Base-by-base conservation (phyloP, 1,140 invertebrate species). In the Drosophila orena region DNA sequence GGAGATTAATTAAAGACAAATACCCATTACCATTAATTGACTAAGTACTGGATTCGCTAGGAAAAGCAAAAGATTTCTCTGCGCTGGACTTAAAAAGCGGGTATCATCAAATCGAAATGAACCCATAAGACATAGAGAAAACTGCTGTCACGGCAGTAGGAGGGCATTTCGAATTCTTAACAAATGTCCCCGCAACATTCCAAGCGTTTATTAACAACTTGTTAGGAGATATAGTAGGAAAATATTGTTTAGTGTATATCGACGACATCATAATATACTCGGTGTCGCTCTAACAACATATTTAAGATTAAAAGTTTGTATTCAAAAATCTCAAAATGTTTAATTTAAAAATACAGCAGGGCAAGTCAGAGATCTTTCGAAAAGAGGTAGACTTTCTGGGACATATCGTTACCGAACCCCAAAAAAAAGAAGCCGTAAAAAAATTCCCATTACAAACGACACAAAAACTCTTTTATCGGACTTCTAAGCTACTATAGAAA, bases 131-230 rank as follows among this genome's bases (percentile, higher is more conserved):
- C 44, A 24, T 24, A 22, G 20, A 20, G 20, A 46, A 46, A 12
- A 24, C 44, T 24, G 20, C 44, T 46, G 24, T 46, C 14, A 14
- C 20, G 20, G 44, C 22, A 46, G 44, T 14, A 2, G 14, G 6
- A 5, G 44, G 44, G 22, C 44, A 46, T 15, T 27, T 15, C 14
- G 52, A 71, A 14, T 71, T 64, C 27, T 20, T 17, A 3, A 43
- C 24, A 43, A 56, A 43, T 14, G 38, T 35, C 11, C 44, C 54
- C 34, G 64, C 30, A n/a, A 61, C 49, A 8, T 47, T 69, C 35
- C 57, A 68, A 30, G 37, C 47, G 11, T 57, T 46, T 6, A 60
- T 68, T 47, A 57, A 46, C 44, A 47, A 54, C 12, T 46, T 58
- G 4, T 22, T 66, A 27, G 37, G 46, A 34, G 42, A 46, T 5